A percentile compares a stretch with the other conserved stretches of the same genome.
Evolutionary conservation across 2,797 vertebrate genomes (phyloP).

Genomic region (Myripristis jacobus): DNA sequence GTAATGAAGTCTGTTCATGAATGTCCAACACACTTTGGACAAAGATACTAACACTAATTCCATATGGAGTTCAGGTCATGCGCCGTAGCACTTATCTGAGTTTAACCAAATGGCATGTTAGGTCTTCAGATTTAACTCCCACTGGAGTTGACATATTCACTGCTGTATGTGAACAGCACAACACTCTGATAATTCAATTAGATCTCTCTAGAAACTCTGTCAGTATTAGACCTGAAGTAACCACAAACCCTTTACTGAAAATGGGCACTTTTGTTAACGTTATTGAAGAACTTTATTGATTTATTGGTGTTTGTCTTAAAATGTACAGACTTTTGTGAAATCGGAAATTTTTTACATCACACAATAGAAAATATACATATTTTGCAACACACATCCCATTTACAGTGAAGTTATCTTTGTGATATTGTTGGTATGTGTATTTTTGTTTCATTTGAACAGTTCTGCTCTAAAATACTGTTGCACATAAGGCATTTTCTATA

Average conservation of each 20-base stretch:
- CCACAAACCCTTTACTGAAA: constrained; percentile 12
- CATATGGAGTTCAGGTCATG: not conserved
- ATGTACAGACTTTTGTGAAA: constrained; percentile 12
- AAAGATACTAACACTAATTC: constrained; percentile 8
- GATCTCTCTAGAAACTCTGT: constrained; percentile 15
- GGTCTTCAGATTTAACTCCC: not conserved
- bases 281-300: constrained; percentile 20
- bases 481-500: constrained; percentile 16
- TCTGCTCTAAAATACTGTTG: constrained; percentile 20
- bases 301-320: not conserved
- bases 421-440: constrained; percentile 22
- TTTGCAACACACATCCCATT: constrained; percentile 20
- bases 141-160: not conserved
- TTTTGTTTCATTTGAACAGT: constrained; percentile 34
- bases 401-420: constrained; percentile 19
- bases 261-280: constrained; percentile 34
- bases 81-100: constrained; percentile 4
- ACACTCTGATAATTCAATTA: constrained; percentile 13
- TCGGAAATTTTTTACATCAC: constrained; percentile 4
- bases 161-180: constrained; percentile 12
- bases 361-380: not conserved
- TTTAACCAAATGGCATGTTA: not conserved
- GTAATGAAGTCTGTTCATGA: not conserved
- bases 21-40: constrained; percentile 8
- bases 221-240: constrained; percentile 32